A percentile compares a stretch with the other conserved stretches of the same genome.
These are phyloP conservation scores for Camelus bactrianus DNA, from an alignment of 2,113 vertebrate genomes.

Conservation along the genomic window DNA sequence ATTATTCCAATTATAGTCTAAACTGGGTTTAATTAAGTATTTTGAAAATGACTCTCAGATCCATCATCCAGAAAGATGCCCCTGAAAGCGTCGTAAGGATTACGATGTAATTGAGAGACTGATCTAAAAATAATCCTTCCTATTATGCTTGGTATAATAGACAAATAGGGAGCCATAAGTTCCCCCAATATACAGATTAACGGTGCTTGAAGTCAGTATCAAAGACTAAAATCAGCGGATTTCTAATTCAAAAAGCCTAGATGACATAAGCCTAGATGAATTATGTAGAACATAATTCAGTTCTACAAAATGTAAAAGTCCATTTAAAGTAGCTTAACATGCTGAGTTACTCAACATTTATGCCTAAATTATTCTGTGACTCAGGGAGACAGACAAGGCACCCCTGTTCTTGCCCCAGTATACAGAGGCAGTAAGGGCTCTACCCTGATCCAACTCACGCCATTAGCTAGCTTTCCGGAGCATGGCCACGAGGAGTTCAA, in stretches of 20 bases:
- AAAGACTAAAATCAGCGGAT: constrained; percentile 25
- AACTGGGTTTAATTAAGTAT: constrained; percentile 22
- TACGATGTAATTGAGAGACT: neutral
- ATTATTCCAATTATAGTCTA: constrained; percentile 28
- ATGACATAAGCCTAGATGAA: neutral
- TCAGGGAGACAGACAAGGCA: neutral
- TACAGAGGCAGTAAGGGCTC: neutral
- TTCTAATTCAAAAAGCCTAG: constrained; percentile 15
- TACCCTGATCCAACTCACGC: neutral
- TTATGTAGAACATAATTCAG: neutral
- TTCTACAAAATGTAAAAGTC: constrained; percentile 10
- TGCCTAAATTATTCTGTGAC: neutral
- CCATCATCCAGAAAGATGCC: neutral
- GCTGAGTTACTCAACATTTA: constrained; percentile 29
- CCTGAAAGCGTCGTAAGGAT: constrained; percentile 3
- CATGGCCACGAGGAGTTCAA: neutral
- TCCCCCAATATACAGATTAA: neutral
- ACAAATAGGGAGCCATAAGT: neutral
- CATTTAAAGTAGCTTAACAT: constrained; percentile 36
- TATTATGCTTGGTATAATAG: neutral
- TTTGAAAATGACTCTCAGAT: neutral
- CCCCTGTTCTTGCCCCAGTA: neutral
- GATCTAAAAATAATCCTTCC: constrained; percentile 17
- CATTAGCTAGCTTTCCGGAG: neutral
- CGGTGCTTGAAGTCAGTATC: constrained; percentile 2